Evolutionary conservation across 2,888 invertebrate species (phyloP).

Genomic region (Hemistola chrysoprasaria): DNA sequence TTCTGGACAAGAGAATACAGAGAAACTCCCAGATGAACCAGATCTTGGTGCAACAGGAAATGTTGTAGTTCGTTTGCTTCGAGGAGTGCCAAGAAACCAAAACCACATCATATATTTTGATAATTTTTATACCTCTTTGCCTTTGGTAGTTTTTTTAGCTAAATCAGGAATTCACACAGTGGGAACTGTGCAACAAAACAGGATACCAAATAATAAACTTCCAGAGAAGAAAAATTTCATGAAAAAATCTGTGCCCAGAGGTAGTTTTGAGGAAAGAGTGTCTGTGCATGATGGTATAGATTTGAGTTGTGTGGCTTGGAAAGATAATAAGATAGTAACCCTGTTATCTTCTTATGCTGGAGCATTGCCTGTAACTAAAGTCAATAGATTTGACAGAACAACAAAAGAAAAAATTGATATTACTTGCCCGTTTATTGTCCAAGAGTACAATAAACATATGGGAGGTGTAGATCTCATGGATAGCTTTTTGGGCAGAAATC

Average conservation of each 20-base stretch:
- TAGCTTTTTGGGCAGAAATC: constrained; percentile 38
- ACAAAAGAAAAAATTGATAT: constrained; percentile 42
- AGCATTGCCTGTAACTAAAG: constrained; percentile 40
- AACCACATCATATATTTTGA: no score
- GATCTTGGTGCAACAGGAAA: no score
- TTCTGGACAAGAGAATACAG: constrained; percentile 18
- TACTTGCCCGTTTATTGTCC: constrained; percentile 44
- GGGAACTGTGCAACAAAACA: constrained; percentile 44
- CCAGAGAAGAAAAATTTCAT: constrained; percentile 43
- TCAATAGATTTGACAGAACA: constrained; percentile 40
- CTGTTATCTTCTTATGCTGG: constrained; percentile 42
- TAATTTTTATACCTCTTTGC: constrained; percentile 2
- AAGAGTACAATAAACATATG: constrained; percentile 50
- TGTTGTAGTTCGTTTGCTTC: neutral
- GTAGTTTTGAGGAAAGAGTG: constrained; percentile 45
- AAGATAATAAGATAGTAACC: constrained; percentile 44
- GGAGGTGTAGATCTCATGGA: constrained; percentile 45
- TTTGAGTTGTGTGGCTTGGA: constrained; percentile 44
- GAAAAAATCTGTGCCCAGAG: constrained; percentile 45
- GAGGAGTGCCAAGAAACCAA: constrained; percentile 1
- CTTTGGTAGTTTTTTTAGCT: neutral
- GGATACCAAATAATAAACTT: constrained; percentile 40
- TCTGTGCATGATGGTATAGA: constrained; percentile 41
- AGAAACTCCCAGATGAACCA: neutral
- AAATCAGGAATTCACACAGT: constrained; percentile 36